Conservation (phyloP, 2,113 vertebrate species). For the Loxodonta africana region DNA sequence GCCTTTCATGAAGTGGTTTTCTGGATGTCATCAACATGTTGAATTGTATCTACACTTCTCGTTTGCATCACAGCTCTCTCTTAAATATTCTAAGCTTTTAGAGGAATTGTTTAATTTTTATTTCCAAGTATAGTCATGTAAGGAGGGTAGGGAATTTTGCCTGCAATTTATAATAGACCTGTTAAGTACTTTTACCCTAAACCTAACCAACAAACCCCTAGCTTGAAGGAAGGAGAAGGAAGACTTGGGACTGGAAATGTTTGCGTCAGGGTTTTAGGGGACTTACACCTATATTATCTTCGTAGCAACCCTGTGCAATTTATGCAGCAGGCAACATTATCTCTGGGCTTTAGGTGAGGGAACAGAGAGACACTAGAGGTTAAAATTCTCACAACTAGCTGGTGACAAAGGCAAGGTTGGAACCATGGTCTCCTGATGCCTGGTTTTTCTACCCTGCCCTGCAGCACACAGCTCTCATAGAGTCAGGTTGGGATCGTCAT, state of each 20-base stretch:
- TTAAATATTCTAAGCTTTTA: neutral
- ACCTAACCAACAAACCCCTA: neutral
- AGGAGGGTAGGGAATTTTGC: neutral
- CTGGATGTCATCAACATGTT: accelerated
- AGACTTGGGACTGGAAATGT: neutral
- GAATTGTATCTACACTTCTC: neutral
- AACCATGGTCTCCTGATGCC: neutral
- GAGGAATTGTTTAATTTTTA: neutral
- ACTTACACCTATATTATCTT: neutral
- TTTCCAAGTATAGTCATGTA: neutral
- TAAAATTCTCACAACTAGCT: neutral
- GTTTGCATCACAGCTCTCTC: neutral
- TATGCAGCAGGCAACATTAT: neutral
- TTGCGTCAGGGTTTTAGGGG: neutral
- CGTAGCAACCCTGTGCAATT: neutral
- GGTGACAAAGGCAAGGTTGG: neutral
- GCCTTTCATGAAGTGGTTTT: neutral
- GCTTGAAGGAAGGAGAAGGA: neutral
- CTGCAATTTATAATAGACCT: neutral
- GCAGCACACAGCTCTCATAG: neutral
- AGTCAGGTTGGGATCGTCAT: neutral
- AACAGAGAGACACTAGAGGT: neutral
- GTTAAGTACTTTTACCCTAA: neutral
- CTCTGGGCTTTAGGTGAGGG: neutral
- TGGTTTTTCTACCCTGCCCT: neutral